phyloP scores from a whole-genome alignment of 2,113 vertebrate species.

The Todiramphus chloris region DNA sequence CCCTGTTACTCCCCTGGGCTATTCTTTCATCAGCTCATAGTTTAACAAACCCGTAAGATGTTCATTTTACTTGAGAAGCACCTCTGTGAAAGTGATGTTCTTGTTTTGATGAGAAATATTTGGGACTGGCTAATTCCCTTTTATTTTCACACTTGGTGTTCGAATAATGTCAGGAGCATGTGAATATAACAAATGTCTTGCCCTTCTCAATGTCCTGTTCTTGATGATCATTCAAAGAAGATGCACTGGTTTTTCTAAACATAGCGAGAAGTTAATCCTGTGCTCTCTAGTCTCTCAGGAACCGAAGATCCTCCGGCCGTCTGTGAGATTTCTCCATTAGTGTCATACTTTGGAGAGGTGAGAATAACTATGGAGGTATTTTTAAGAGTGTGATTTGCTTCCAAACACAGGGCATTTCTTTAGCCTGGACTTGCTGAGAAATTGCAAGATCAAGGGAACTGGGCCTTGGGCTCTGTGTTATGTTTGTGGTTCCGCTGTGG shows the following conservation, averaged over 20 bases:
- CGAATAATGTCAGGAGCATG: neutral
- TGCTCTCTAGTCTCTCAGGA: conserved; percentile 61
- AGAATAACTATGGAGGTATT: conserved; percentile 53
- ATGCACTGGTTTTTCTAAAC: neutral
- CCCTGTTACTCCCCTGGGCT: neutral
- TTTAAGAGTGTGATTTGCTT: neutral
- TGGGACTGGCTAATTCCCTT: neutral
- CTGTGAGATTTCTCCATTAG: conserved; percentile 91
- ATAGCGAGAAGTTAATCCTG: neutral
- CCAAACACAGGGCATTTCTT: neutral
- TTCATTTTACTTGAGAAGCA: neutral
- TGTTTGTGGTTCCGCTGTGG: neutral
- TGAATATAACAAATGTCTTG: neutral
- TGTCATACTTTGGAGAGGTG: conserved; percentile 95
- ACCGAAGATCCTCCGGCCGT: conserved; percentile 68
- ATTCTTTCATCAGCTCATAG: neutral
- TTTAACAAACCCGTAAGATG: neutral
- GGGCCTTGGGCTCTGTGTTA: neutral
- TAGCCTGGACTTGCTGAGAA: neutral
- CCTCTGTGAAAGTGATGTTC: neutral
- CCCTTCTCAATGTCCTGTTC: neutral
- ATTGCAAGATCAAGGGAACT: neutral
- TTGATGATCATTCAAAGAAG: neutral
- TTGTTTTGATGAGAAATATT: neutral
- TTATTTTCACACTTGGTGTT: neutral